A percentile compares a stretch with the other conserved stretches of the same genome.
phyloP scores from a whole-genome alignment of 2,888 invertebrate genomes.

The Mantis religiosa region DNA sequence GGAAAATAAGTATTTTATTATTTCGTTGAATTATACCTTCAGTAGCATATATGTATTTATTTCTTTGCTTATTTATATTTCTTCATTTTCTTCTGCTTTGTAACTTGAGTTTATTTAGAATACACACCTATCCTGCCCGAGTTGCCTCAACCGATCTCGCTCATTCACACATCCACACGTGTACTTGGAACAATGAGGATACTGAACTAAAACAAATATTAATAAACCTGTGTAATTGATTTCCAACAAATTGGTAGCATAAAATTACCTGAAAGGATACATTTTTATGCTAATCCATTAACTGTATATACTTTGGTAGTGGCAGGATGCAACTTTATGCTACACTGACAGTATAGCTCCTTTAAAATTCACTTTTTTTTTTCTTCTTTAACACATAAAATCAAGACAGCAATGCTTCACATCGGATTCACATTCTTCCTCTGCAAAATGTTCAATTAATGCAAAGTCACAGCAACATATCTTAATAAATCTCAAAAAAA shows the following conservation, averaged over 20 bases:
- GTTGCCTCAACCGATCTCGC: constrained; percentile 43
- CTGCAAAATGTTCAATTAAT: not conserved
- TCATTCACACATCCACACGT: constrained; percentile 42
- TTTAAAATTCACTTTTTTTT: not conserved
- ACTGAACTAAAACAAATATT: not conserved
- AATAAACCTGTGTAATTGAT: not conserved
- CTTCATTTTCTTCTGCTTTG: not conserved
- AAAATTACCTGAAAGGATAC: not conserved
- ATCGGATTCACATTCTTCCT: not conserved
- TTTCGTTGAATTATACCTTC: constrained; percentile 1
- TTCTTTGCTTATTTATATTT: not conserved
- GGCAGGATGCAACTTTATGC: not conserved
- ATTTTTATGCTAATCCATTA: not conserved
- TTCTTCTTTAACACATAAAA: not conserved
- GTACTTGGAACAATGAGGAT: constrained; percentile 31
- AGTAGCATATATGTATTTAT: not conserved
- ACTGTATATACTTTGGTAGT: not conserved
- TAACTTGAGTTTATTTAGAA: constrained; percentile 24
- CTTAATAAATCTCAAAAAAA: not conserved
- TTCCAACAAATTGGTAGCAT: not conserved
- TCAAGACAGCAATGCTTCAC: not conserved
- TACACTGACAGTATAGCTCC: not conserved
- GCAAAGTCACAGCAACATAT: not conserved
- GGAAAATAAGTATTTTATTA: not conserved
- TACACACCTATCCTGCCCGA: constrained; percentile 50